These are phyloP conservation scores for Peromyscus melanophrys DNA, from an alignment of 2,797 vertebrate species.

Conservation along the genomic window DNA sequence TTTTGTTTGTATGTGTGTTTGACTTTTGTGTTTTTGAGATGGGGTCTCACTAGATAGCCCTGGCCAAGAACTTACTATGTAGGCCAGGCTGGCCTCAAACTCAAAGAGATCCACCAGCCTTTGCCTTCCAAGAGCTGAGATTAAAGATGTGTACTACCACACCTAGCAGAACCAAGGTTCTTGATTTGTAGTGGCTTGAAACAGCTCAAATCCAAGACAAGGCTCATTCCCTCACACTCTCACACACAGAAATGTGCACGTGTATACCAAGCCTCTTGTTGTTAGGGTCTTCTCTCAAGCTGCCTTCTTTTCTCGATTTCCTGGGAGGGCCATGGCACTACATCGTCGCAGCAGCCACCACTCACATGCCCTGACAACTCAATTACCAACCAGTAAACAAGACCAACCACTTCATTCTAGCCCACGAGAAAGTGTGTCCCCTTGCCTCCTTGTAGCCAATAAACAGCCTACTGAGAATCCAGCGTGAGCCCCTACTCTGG, in stretches of 20 bases:
- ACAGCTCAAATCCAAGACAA: not conserved
- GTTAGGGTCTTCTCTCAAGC: not conserved
- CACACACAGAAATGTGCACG: fast-evolving
- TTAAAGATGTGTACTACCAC: not conserved
- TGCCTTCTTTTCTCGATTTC: not conserved
- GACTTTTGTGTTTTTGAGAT: not conserved
- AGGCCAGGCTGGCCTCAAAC: not conserved
- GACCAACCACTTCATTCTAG: not conserved
- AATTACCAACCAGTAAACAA: not conserved
- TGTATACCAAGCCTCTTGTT: not conserved
- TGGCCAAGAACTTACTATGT: not conserved
- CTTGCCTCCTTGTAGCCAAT: not conserved
- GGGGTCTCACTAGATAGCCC: not conserved
- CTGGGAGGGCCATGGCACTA: not conserved
- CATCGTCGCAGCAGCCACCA: not conserved
- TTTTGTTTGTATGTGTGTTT: not conserved
- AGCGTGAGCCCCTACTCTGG: not conserved
- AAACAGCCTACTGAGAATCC: not conserved
- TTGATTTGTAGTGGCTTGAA: not conserved
- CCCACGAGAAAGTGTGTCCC: not conserved
- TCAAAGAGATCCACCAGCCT: not conserved
- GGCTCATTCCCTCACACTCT: not conserved
- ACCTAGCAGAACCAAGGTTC: not conserved
- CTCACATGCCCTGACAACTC: not conserved
- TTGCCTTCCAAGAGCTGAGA: not conserved